phyloP scores from a whole-genome alignment of 2,888 invertebrate species.

The Nemoura dubitans region DNA sequence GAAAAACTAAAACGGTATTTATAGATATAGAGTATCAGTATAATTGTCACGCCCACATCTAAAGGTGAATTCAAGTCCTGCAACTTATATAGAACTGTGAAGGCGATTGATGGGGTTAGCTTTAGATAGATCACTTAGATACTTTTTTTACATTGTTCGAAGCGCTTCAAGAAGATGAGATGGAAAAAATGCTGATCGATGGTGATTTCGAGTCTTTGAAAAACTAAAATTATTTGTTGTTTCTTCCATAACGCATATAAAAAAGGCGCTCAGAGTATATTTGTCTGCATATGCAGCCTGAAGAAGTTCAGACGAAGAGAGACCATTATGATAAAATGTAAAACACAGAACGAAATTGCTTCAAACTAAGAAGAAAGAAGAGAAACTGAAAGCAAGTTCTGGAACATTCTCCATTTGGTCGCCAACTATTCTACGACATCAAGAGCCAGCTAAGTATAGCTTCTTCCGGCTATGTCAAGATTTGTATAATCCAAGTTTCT shows the following conservation, averaged over 20 bases:
- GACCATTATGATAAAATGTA: conserved; percentile 8
- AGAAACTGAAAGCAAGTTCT: not conserved
- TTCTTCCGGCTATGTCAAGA: conserved; percentile 1
- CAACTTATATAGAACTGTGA: too few species aligned
- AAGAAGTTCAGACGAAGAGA: not conserved
- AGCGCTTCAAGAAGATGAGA: too few species aligned
- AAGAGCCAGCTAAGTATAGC: not conserved
- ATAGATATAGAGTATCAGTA: too few species aligned
- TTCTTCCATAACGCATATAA: not conserved
- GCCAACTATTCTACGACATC: not conserved
- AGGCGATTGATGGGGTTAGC: too few species aligned
- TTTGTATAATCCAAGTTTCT: conserved; percentile 3
- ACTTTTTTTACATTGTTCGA: too few species aligned
- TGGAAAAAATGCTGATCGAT: too few species aligned
- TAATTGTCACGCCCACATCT: too few species aligned
- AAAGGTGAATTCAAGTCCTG: too few species aligned
- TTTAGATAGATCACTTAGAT: too few species aligned
- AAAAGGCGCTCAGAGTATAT: not conserved
- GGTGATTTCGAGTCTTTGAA: not conserved
- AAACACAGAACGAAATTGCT: not conserved
- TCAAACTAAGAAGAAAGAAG: not conserved
- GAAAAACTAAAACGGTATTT: too few species aligned
- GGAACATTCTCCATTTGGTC: not conserved
- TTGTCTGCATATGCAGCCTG: not conserved
- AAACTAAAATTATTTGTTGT: not conserved